A percentile compares a stretch with the other conserved stretches of the same genome.
Evolutionary conservation across 92 coral and sea anemone species (phyloP).

Genomic region (Parazoanthus darwini): DNA sequence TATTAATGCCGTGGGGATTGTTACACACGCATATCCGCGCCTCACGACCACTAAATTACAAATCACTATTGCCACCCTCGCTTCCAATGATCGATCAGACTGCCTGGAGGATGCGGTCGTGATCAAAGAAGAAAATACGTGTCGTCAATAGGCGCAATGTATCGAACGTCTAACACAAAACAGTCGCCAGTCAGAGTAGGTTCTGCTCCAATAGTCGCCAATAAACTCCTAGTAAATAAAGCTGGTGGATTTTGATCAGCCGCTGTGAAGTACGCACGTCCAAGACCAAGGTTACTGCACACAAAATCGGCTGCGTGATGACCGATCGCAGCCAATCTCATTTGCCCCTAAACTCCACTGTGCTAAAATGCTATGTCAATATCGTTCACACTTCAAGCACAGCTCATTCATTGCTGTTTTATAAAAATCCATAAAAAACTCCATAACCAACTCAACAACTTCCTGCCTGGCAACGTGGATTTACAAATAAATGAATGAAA

Average conservation of each 20-base stretch:
- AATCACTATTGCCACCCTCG: constrained; percentile 18
- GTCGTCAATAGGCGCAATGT: constrained; percentile 31
- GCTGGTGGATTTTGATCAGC: constrained; percentile 15
- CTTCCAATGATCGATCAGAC: constrained; percentile 29
- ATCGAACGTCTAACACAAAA: constrained; percentile 55
- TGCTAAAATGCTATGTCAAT: constrained; percentile 41
- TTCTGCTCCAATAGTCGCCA: constrained; percentile 76
- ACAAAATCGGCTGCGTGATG: constrained; percentile 29
- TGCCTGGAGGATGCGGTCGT: constrained; percentile 39
- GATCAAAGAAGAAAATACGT: constrained; percentile 27
- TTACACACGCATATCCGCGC: not conserved
- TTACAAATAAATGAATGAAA: constrained; percentile 42
- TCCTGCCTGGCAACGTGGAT: constrained; percentile 36
- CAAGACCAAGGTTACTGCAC: not conserved
- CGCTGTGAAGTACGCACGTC: constrained; percentile 29
- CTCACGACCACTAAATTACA: constrained; percentile 30
- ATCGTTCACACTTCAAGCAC: constrained; percentile 42
- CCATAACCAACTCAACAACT: constrained; percentile 44
- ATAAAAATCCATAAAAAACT: constrained; percentile 44
- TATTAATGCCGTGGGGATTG: not conserved
- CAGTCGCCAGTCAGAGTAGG: constrained; percentile 65
- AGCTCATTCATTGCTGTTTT: constrained; percentile 40
- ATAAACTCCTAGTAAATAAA: constrained; percentile 45
- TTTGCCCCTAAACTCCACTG: constrained; percentile 23
- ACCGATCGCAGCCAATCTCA: constrained; percentile 33